Percentiles rank a stretch among this genome's conserved stretches.
These are phyloP conservation scores for Echinops telfairi DNA, from an alignment of 2,113 vertebrate species.

Conservation along the genomic window DNA sequence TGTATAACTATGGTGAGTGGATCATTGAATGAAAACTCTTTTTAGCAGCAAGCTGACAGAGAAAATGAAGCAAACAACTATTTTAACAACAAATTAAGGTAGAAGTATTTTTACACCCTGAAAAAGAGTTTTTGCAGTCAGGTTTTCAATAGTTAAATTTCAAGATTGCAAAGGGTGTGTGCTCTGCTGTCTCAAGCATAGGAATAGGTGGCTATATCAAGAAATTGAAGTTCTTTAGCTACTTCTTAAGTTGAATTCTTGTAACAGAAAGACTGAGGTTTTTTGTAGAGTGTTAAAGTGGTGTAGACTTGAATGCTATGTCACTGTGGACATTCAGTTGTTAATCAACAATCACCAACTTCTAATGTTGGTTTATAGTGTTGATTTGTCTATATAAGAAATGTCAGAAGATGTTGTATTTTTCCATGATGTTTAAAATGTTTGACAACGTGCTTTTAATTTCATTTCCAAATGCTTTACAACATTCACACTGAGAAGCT, in stretches of 20 bases:
- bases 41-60: background rate
- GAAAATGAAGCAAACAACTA: background rate
- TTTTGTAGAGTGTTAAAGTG: background rate
- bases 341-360: background rate
- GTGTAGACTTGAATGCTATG: background rate
- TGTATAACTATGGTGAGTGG: background rate
- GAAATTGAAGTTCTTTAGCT: conserved; percentile 10
- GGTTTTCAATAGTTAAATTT: background rate
- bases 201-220: background rate
- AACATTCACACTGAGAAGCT: conserved; percentile 15
- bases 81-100: background rate
- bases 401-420: conserved; percentile 50
- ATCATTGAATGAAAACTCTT: background rate
- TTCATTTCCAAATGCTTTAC: conserved; percentile 62
- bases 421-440: conserved; percentile 57
- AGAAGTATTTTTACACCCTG: background rate
- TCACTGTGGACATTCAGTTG: background rate
- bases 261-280: conserved; percentile 3
- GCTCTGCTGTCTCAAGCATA: background rate
- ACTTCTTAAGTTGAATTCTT: conserved; percentile 27
- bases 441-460: conserved; percentile 66
- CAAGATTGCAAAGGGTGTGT: background rate
- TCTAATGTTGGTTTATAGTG: background rate
- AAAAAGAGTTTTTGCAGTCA: background rate
- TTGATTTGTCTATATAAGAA: conserved; percentile 50